Evolutionary conservation across 2,797 vertebrate genomes (phyloP).

Genomic region (Cetoscarus ocellatus): DNA sequence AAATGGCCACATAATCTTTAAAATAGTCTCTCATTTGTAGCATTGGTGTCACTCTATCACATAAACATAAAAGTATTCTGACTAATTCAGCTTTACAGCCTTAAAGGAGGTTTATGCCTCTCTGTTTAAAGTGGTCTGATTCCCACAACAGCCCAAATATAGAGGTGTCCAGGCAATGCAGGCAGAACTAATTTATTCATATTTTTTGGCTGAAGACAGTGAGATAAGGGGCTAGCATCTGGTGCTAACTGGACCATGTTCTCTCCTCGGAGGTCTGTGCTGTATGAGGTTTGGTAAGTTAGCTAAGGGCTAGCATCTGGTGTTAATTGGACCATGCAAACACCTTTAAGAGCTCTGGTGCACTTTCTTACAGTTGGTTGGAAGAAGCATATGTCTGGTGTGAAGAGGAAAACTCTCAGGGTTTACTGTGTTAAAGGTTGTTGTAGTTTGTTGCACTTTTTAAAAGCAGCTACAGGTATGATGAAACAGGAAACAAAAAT

Average conservation of each 20-base stretch:
- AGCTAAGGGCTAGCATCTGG: constrained; percentile 84
- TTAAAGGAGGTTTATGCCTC: constrained; percentile 8
- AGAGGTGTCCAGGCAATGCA: constrained; percentile 59
- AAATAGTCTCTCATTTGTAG: neutral
- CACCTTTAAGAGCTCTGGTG: constrained; percentile 83
- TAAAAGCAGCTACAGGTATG: constrained; percentile 19
- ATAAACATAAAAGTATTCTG: neutral
- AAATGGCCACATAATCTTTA: neutral
- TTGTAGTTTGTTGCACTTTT: constrained; percentile 33
- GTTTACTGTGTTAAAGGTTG: constrained; percentile 43
- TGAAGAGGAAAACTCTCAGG: constrained; percentile 57
- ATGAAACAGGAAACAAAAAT: neutral
- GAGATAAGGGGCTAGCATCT: constrained; percentile 82
- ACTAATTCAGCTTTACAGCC: neutral
- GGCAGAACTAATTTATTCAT: constrained; percentile 74
- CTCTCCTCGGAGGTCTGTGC: constrained; percentile 80
- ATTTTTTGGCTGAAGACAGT: constrained; percentile 74
- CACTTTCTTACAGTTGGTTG: constrained; percentile 83
- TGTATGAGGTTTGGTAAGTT: constrained; percentile 73
- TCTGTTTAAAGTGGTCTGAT: constrained; percentile 10
- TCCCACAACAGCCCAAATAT: constrained; percentile 33
- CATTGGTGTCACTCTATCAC: neutral
- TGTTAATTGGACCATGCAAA: constrained; percentile 85
- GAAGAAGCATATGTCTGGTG: constrained; percentile 75
- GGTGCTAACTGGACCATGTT: constrained; percentile 87